Conservation (phyloP, 2,888 invertebrate genomes). For the Rugalucina vietnamica region DNA sequence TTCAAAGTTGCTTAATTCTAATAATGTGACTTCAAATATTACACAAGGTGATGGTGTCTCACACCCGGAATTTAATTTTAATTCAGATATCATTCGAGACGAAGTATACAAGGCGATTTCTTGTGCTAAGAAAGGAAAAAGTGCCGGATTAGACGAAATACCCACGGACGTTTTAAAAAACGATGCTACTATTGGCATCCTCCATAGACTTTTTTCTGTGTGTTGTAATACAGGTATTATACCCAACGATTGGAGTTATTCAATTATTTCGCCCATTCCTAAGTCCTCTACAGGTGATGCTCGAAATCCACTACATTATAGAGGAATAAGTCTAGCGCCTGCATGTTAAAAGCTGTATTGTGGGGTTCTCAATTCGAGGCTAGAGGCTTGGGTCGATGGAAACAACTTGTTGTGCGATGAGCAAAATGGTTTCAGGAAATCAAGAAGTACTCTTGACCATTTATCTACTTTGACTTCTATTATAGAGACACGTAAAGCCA, state of each 20-base stretch:
- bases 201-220: slow-evolving; percentile 18
- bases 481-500: not conserved
- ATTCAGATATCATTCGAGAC: not conserved
- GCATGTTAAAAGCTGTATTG: slow-evolving; percentile 33
- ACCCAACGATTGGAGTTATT: slow-evolving; percentile 17
- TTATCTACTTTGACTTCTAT: slow-evolving; percentile 18
- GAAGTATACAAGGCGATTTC: not conserved
- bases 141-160: not conserved
- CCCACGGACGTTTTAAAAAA: not conserved
- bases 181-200: not conserved
- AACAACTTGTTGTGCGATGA: slow-evolving; percentile 16
- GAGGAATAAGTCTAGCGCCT: slow-evolving; percentile 23
- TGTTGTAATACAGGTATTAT: slow-evolving; percentile 33
- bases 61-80: not conserved
- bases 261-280: slow-evolving; percentile 21
- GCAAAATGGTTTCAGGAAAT: slow-evolving; percentile 36
- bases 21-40: not conserved
- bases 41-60: not conserved
- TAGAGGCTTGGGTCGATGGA: slow-evolving; percentile 13
- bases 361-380: slow-evolving; percentile 21
- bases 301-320: slow-evolving; percentile 17
- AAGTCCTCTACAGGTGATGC: slow-evolving; percentile 26
- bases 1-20: not conserved
- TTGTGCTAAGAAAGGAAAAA: not conserved
- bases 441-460: slow-evolving; percentile 32